A percentile compares a stretch with the other conserved stretches of the same genome.
Conservation (phyloP, 2,113 vertebrate species). For the Brienomyrus longianalis region DNA sequence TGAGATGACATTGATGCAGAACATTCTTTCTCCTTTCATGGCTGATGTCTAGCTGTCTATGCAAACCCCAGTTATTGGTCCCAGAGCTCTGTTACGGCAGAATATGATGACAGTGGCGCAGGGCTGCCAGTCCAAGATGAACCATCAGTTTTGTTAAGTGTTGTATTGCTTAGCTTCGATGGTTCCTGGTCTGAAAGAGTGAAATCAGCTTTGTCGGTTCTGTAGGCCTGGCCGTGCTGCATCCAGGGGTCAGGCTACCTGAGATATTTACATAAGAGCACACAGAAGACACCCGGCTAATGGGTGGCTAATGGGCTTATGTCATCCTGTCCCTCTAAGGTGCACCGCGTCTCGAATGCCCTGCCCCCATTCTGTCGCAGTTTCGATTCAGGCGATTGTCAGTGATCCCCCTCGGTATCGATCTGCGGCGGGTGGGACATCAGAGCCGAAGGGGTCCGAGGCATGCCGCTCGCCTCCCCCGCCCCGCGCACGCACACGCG, state of each 20-base stretch:
- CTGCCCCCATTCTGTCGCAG: constrained; percentile 35
- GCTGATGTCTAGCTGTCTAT: background rate
- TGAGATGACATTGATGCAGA: background rate
- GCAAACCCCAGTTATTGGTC: background rate
- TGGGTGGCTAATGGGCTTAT: constrained; percentile 70
- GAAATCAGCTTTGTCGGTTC: background rate
- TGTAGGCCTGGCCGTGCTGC: background rate
- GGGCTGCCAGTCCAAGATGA: background rate
- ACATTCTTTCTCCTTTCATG: background rate
- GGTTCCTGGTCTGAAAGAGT: background rate
- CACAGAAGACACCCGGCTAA: constrained; percentile 60
- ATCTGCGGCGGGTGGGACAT: constrained; percentile 69
- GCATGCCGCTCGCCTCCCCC: constrained; percentile 42
- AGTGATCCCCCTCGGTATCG: constrained; percentile 59
- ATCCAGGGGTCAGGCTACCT: background rate
- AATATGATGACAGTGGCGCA: background rate
- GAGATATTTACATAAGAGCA: constrained; percentile 31
- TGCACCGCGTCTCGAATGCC: constrained; percentile 51
- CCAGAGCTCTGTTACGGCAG: background rate
- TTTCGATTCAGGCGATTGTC: constrained; percentile 40
- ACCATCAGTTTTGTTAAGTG: background rate
- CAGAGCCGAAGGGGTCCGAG: constrained; percentile 60
- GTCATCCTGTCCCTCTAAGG: constrained; percentile 58
- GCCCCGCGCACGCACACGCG: constrained; percentile 6
- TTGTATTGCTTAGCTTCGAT: background rate